Evolutionary conservation across 2,888 invertebrate species (phyloP).

Genomic region (Caenorhabditis plicata): DNA sequence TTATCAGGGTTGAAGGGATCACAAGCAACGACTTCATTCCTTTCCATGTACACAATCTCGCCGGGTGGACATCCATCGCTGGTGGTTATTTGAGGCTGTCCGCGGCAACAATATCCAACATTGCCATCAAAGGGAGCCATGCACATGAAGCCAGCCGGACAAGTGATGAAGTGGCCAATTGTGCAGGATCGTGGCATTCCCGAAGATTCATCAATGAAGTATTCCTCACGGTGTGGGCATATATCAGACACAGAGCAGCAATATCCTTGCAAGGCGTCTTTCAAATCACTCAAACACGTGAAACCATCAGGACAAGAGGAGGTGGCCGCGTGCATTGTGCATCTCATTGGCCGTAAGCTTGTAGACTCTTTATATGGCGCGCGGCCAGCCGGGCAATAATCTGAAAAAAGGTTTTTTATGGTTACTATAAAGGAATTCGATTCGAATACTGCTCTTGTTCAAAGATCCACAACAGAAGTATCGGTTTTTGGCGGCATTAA

Average conservation of each 20-base stretch:
- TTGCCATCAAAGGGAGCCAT: conserved; percentile 43
- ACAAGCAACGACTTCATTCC: conserved; percentile 47
- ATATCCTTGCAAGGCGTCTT: conserved; percentile 52
- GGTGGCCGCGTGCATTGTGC: conserved; percentile 51
- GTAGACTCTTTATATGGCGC: conserved; percentile 49
- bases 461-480: conserved; percentile 56
- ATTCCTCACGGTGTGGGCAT: conserved; percentile 52
- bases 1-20: conserved; percentile 49
- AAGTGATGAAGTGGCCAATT: conserved; percentile 49
- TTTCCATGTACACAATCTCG: conserved; percentile 52
- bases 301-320: conserved; percentile 52
- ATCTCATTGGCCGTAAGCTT: conserved; percentile 43
- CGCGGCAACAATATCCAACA: conserved; percentile 50
- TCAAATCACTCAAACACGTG: conserved; percentile 45
- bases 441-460: conserved; percentile 32
- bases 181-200: conserved; percentile 53
- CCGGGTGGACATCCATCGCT: conserved; percentile 53
- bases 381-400: conserved; percentile 50
- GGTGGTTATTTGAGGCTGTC: conserved; percentile 26
- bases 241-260: conserved; percentile 53
- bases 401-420: conserved; percentile 13
- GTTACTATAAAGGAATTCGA: background rate
- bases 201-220: conserved; percentile 47
- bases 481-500: conserved; percentile 46
- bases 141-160: conserved; percentile 48